Percentiles rank a stretch among this genome's conserved stretches.
phyloP scores from a whole-genome alignment of 1,140 invertebrate genomes.

The Pectinophora gossypiella region DNA sequence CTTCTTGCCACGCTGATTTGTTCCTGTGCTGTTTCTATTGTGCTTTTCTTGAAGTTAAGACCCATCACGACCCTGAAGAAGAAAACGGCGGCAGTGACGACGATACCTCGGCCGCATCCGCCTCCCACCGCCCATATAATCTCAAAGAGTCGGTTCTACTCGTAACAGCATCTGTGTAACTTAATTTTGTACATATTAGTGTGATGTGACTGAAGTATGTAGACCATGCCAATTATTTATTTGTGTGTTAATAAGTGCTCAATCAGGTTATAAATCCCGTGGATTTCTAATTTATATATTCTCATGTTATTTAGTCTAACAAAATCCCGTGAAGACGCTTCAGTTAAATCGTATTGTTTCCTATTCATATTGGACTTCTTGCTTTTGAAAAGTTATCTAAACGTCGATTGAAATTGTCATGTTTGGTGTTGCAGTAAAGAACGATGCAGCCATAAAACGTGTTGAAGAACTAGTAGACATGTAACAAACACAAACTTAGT shows the following conservation, averaged over 20 bases:
- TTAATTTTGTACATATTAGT: slow-evolving; percentile 72
- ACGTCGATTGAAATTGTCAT: background rate
- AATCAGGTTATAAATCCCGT: slow-evolving; percentile 31
- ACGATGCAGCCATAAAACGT: background rate
- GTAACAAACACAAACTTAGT: slow-evolving; percentile 20
- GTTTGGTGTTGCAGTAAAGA: background rate
- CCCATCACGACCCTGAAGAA: slow-evolving; percentile 78
- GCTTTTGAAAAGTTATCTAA: background rate
- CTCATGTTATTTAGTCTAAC: background rate
- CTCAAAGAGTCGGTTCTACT: slow-evolving; percentile 69
- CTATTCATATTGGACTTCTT: slow-evolving; percentile 4
- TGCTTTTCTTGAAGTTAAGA: slow-evolving; percentile 86
- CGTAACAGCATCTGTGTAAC: slow-evolving; percentile 56
- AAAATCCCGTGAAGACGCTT: slow-evolving; percentile 11
- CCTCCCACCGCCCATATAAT: slow-evolving; percentile 53
- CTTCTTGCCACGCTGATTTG: slow-evolving; percentile 87
- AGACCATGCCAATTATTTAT: slow-evolving; percentile 47
- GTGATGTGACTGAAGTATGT: slow-evolving; percentile 71
- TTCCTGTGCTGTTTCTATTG: slow-evolving; percentile 89
- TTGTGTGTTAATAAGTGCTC: slow-evolving; percentile 46
- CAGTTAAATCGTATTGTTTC: slow-evolving; percentile 26
- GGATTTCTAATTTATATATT: slow-evolving; percentile 9
- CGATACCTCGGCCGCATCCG: slow-evolving; percentile 58
- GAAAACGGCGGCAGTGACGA: slow-evolving; percentile 74
- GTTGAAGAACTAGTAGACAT: background rate